Percentiles rank a stretch among this genome's conserved stretches.
phyloP scores from a whole-genome alignment of 2,113 vertebrate genomes.

The Pelecanus crispus region DNA sequence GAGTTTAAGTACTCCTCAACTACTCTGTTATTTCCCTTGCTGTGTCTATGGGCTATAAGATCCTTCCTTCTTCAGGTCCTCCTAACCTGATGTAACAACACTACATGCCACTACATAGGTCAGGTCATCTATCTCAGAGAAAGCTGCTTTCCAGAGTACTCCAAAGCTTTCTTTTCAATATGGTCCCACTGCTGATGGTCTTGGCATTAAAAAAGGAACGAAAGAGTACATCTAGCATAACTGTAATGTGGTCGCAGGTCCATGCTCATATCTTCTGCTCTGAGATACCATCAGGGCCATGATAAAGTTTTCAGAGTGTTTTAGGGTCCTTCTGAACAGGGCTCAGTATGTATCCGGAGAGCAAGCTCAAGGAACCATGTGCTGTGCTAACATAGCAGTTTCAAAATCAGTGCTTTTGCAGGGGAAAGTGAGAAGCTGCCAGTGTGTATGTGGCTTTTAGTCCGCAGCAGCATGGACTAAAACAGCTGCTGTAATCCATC shows the following conservation, averaged over 20 bases:
- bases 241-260: not conserved
- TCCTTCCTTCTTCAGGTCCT: not conserved
- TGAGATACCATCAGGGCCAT: not conserved
- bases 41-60: not conserved
- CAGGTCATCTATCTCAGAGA: not conserved
- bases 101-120: not conserved
- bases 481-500: not conserved
- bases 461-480: not conserved
- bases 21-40: not conserved
- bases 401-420: not conserved
- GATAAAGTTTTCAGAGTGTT: not conserved
- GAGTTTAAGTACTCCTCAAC: not conserved
- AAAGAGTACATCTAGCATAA: not conserved
- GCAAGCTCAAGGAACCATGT: not conserved
- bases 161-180: not conserved
- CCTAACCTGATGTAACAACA: not conserved
- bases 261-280: not conserved
- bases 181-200: not conserved
- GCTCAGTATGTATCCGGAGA: not conserved
- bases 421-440: not conserved
- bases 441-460: not conserved
- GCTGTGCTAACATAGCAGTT: not conserved
- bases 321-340: not conserved
- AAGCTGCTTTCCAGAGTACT: not conserved
- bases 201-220: not conserved